phyloP scores from a whole-genome alignment of 2,113 vertebrate genomes.

The Eleginops maclovinus region DNA sequence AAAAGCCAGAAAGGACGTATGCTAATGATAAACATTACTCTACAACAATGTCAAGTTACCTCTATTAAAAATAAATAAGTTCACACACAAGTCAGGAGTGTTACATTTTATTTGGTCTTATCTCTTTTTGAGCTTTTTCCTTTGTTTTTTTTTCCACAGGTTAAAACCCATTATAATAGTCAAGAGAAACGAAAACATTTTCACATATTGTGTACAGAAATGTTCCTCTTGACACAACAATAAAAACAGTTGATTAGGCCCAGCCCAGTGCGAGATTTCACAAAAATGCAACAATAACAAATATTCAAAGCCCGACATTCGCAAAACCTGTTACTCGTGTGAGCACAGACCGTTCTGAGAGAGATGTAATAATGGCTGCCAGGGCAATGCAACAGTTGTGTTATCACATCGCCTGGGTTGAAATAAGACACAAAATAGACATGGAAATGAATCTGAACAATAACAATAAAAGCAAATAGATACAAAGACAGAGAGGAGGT shows the following conservation, averaged over 20 bases:
- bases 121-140: slow-evolving; percentile 72
- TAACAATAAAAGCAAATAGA: slow-evolving; percentile 63
- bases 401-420: slow-evolving; percentile 54
- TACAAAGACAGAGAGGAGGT: slow-evolving; percentile 58
- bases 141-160: slow-evolving; percentile 78
- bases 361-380: slow-evolving; percentile 58
- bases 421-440: slow-evolving; percentile 56
- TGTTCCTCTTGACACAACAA: slow-evolving; percentile 70
- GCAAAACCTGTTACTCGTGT: slow-evolving; percentile 33
- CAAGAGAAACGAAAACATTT: slow-evolving; percentile 77
- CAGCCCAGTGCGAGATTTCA: slow-evolving; percentile 84
- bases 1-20: not conserved
- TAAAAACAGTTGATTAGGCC: slow-evolving; percentile 84
- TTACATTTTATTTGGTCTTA: slow-evolving; percentile 86
- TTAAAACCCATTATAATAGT: slow-evolving; percentile 84
- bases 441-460: slow-evolving; percentile 60
- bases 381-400: slow-evolving; percentile 46
- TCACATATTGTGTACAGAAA: slow-evolving; percentile 79
- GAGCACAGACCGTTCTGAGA: slow-evolving; percentile 54
- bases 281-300: slow-evolving; percentile 66
- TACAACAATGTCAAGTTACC: not conserved
- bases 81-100: slow-evolving; percentile 59
- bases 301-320: slow-evolving; percentile 62
- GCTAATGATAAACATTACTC: no score
- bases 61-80: not conserved